Evolutionary conservation across 2,888 invertebrate species (phyloP).

Genomic region (Acronicta aceris): DNA sequence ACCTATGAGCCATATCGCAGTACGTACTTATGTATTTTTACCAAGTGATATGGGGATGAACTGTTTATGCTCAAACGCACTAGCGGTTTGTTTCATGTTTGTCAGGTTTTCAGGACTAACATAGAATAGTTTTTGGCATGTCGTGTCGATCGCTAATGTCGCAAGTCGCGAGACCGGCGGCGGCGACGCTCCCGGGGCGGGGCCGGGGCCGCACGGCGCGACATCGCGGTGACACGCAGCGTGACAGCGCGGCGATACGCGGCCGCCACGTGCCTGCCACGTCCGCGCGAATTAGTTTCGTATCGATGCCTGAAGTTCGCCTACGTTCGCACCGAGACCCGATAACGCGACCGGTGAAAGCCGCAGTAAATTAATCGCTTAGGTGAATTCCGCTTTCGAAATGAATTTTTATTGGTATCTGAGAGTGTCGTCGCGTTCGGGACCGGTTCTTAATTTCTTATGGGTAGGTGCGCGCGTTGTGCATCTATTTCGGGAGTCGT

Average conservation of each 20-base stretch:
- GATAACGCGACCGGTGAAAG: slow-evolving; percentile 77
- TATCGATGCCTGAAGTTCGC: slow-evolving; percentile 40
- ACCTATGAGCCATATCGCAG: no score
- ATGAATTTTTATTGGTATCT: slow-evolving; percentile 80
- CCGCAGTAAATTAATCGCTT: slow-evolving; percentile 80
- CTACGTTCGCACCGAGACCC: slow-evolving; percentile 52
- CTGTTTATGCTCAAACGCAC: no score
- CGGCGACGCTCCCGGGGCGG: not conserved
- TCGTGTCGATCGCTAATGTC: not conserved
- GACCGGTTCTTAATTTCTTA: slow-evolving; percentile 85
- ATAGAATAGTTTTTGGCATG: not conserved
- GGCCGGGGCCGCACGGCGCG: slow-evolving; percentile 1
- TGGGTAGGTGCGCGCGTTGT: slow-evolving; percentile 81
- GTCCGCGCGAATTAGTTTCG: slow-evolving; percentile 14
- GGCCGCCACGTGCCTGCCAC: slow-evolving; percentile 34
- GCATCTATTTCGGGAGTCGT: slow-evolving; percentile 88
- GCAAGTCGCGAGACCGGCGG: not conserved
- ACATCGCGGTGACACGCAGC: not conserved
- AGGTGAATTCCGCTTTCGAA: slow-evolving; percentile 86
- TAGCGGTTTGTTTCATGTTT: no score
- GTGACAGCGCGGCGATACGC: not conserved
- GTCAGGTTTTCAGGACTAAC: no score
- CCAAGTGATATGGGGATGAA: no score
- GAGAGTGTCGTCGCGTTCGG: slow-evolving; percentile 74
- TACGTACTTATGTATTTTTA: no score